phyloP scores from a whole-genome alignment of 2,113 vertebrate genomes.

The Lepisosteus osseus region DNA sequence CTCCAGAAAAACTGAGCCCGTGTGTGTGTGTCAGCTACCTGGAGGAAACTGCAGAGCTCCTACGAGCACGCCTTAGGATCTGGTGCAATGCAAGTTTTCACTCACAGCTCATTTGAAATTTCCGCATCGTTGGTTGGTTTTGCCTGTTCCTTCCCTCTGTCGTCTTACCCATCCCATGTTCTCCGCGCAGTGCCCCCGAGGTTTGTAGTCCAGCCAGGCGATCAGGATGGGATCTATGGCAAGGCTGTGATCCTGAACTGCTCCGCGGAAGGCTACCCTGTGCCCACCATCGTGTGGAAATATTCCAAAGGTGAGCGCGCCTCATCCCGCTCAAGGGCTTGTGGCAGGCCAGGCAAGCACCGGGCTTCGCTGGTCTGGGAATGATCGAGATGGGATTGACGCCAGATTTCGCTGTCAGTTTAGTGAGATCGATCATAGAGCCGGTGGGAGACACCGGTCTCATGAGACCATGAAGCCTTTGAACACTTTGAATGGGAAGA shows the following conservation, averaged over 20 bases:
- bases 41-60: no score
- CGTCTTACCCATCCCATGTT: not conserved
- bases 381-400: not conserved
- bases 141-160: constrained; percentile 2
- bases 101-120: not conserved
- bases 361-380: not conserved
- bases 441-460: no score
- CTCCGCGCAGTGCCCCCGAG: constrained; percentile 83
- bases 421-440: no score
- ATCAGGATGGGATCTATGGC: constrained; percentile 96
- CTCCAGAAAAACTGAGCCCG: not conserved
- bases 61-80: no score
- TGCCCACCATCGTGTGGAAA: constrained; percentile 96
- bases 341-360: not conserved
- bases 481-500: no score
- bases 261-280: constrained; percentile 93
- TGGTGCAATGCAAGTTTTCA: no score
- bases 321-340: not conserved
- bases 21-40: constrained; percentile 4
- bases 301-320: constrained; percentile 88
- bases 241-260: constrained; percentile 96
- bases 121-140: not conserved
- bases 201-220: constrained; percentile 94
- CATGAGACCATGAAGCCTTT: no score
- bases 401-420: no score